Percentiles rank a stretch among this genome's conserved stretches.
Evolutionary conservation across 2,797 vertebrate genomes (phyloP).

Genomic region (Sebastes itinus): DNA sequence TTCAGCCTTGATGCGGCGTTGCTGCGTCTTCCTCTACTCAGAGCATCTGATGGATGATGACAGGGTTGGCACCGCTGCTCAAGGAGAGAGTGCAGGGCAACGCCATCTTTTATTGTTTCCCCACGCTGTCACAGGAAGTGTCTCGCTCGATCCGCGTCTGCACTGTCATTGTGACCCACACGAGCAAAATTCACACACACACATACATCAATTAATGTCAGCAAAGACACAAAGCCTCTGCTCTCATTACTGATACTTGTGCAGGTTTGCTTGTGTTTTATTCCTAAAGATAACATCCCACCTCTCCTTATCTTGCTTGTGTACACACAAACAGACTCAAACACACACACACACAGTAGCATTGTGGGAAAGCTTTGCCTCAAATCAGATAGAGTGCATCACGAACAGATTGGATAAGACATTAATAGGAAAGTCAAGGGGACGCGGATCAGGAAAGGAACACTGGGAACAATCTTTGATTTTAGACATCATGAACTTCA

Average conservation of each 20-base stretch:
- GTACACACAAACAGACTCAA: neutral
- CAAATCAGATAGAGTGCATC: conserved; percentile 11
- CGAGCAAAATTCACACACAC: neutral
- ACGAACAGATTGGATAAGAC: conserved; percentile 2
- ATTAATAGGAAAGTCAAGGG: neutral
- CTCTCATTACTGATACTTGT: neutral
- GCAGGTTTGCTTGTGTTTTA: conserved; percentile 8
- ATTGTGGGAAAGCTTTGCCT: neutral
- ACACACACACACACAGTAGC: neutral
- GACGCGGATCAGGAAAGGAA: neutral
- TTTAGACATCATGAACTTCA: too few relatives aligned
- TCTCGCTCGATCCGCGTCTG: neutral
- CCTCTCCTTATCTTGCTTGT: neutral
- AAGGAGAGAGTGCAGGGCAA: conserved; percentile 46
- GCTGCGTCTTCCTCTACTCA: conserved; percentile 40
- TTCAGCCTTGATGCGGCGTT: conserved; percentile 26
- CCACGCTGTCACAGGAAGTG: conserved; percentile 25
- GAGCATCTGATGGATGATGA: conserved; percentile 64
- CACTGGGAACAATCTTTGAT: neutral
- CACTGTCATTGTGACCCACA: neutral
- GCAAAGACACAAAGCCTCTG: neutral
- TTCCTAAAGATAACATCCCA: conserved; percentile 12
- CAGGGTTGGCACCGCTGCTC: conserved; percentile 39
- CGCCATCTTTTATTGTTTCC: conserved; percentile 41
- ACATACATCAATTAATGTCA: neutral